Evolutionary conservation across 2,797 vertebrate species (phyloP), one percentile per base, ranked within the genome.

Genomic region (Acipenser transmontanus): DNA sequence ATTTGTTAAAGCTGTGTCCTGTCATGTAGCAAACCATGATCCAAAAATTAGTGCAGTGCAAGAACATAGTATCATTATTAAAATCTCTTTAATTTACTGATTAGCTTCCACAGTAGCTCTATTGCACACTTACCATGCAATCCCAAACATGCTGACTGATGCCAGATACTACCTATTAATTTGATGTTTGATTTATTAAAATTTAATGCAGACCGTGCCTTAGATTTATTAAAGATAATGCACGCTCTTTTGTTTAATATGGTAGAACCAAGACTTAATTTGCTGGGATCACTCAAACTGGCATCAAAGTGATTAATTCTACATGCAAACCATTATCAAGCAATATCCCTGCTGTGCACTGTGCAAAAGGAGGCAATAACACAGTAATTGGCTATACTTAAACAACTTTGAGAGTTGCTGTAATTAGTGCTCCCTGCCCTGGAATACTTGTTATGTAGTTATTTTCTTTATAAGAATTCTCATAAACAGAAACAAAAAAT

Each of bases 211-310:
- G 89, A 87, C 88, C 91, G 83, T 86, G 88, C 85, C 82, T 88
- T 86, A 91, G 90, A 92, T 91, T 91, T 89, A 92, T 92, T 91
- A 91, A 91, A 93, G 89, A 93, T 93, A 93, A 91, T 91, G 82
- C 85, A 76, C 59, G 85, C 84, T 88, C 88, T 89, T 90, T 88
- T 92, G 85, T 93, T 91, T 90, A 90, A 91, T 91, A 89, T 88
- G 88, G 87, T 89, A 85, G 85, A 91, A 89, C 88, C 87, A 87
- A 90, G 91, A 88, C 87, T 89, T 91, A 89, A 91, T 92, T 92
- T 89, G 84, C 89, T 85, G 78, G 87, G 89, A 92, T 91, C 89
- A 88, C 83, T 91, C 86, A 89, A 87, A 92, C 87, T 90, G 86
- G 87, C 86, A 91, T 91, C 88, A 92, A 92, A 92, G 91, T 90